phyloP scores from a whole-genome alignment of 2,888 invertebrate species.

The Dimorphilus gyrociliatus region DNA sequence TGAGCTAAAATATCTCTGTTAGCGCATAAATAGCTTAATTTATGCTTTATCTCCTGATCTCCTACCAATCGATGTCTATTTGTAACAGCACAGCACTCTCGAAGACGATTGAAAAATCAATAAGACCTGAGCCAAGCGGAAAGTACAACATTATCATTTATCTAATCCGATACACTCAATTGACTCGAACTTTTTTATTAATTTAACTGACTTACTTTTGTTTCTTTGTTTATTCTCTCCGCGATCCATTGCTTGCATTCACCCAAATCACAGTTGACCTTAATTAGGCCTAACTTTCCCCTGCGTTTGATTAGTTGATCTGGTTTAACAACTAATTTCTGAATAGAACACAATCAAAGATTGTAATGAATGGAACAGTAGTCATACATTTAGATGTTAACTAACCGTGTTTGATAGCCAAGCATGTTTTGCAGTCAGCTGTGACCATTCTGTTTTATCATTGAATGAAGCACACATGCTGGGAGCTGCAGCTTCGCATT shows the following conservation, averaged over 20 bases:
- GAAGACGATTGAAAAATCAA: too few relatives aligned
- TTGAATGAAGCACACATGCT: conserved; percentile 67
- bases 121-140: too few relatives aligned
- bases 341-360: conserved; percentile 12
- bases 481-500: conserved; percentile 45
- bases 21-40: too few relatives aligned
- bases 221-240: conserved; percentile 65
- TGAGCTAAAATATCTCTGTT: too few relatives aligned
- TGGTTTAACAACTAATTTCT: conserved; percentile 92
- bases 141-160: too few relatives aligned
- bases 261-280: conserved; percentile 67
- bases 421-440: conserved; percentile 56
- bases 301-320: conserved; percentile 96
- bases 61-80: too few relatives aligned
- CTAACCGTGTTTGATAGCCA: conserved; percentile 51
- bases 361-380: background rate
- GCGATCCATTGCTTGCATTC: conserved; percentile 69
- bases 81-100: too few relatives aligned
- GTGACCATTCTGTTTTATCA: conserved; percentile 58
- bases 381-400: background rate
- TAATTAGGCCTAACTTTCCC: conserved; percentile 88
- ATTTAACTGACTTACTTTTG: conserved; percentile 42
- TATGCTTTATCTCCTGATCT: too few relatives aligned
- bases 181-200: too few relatives aligned
- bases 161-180: too few relatives aligned